Evolutionary conservation across 2,888 invertebrate genomes (phyloP).

Genomic region (Drosophila antonietae): DNA sequence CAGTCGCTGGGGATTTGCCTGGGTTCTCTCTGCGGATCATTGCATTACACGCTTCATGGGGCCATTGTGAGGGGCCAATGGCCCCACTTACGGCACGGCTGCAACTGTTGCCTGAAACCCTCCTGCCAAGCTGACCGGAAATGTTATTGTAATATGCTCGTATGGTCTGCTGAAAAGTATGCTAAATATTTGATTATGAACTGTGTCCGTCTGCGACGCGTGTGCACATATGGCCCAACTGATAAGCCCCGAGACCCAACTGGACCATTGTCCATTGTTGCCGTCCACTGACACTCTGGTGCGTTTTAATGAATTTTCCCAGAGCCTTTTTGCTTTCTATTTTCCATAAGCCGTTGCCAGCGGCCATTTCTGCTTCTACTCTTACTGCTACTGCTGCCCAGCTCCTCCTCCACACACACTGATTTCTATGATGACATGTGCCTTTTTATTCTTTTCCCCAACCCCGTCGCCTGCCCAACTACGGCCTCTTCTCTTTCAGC

Average conservation of each 20-base stretch:
- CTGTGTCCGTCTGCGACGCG: slow-evolving; percentile 54
- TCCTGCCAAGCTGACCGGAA: slow-evolving; percentile 73
- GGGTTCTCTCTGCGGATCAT: slow-evolving; percentile 37
- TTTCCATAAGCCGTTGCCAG: slow-evolving; percentile 71
- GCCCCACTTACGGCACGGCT: slow-evolving; percentile 22
- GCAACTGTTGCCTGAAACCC: slow-evolving; percentile 14
- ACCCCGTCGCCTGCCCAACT: slow-evolving; percentile 5
- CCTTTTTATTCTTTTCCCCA: slow-evolving; percentile 61
- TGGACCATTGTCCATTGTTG: slow-evolving; percentile 60
- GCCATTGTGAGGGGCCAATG: slow-evolving; percentile 44
- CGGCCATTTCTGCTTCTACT: slow-evolving; percentile 45
- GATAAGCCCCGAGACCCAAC: slow-evolving; percentile 54
- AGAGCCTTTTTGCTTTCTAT: slow-evolving; percentile 51
- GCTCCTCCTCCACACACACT: slow-evolving; percentile 56
- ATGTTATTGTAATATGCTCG: slow-evolving; percentile 80
- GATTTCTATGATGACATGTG: slow-evolving; percentile 80
- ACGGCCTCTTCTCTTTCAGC: slow-evolving; percentile 64
- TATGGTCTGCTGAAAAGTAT: slow-evolving; percentile 75
- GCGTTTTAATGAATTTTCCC: slow-evolving; percentile 77
- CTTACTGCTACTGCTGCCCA: slow-evolving; percentile 31
- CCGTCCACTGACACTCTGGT: slow-evolving; percentile 35
- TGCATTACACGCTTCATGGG: slow-evolving; percentile 70
- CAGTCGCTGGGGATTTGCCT: slow-evolving; percentile 62
- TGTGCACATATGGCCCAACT: slow-evolving; percentile 50
- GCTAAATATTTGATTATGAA: slow-evolving; percentile 82